These are phyloP conservation scores for Hedychridium roseum DNA, from an alignment of 2,888 invertebrate genomes.

Conservation along the genomic window DNA sequence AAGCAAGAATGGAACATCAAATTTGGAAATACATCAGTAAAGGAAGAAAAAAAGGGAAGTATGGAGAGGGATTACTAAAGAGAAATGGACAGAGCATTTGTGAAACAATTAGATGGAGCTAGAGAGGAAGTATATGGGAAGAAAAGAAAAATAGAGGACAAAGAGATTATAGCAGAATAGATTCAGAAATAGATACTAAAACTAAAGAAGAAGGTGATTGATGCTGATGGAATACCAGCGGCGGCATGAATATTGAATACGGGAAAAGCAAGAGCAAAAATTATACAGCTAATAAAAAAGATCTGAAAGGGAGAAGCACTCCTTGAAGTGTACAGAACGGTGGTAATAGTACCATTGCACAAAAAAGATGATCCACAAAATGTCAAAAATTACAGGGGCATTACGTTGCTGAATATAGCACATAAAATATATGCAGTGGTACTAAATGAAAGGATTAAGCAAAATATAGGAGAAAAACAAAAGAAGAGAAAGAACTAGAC, in stretches of 20 bases:
- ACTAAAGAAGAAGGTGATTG: neutral
- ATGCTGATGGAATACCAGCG: slow-evolving; percentile 1
- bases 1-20: no score
- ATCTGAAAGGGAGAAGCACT: slow-evolving; percentile 2
- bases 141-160: neutral
- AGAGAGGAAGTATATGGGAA: neutral
- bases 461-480: no score
- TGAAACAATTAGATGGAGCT: no score
- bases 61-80: neutral
- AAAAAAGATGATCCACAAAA: neutral
- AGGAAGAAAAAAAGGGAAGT: no score
- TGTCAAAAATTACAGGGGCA: slow-evolving; percentile 1
- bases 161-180: neutral
- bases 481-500: no score
- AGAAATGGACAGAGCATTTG: neutral
- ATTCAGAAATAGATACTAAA: neutral
- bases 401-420: slow-evolving; percentile 6
- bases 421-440: no score
- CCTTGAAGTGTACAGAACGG: slow-evolving; percentile 1
- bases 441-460: no score
- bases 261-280: neutral
- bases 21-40: no score
- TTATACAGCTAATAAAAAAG: neutral
- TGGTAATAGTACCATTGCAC: neutral
- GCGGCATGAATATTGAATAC: neutral